phyloP scores from a whole-genome alignment of 1,140 invertebrate species.

The Achroia grisella region DNA sequence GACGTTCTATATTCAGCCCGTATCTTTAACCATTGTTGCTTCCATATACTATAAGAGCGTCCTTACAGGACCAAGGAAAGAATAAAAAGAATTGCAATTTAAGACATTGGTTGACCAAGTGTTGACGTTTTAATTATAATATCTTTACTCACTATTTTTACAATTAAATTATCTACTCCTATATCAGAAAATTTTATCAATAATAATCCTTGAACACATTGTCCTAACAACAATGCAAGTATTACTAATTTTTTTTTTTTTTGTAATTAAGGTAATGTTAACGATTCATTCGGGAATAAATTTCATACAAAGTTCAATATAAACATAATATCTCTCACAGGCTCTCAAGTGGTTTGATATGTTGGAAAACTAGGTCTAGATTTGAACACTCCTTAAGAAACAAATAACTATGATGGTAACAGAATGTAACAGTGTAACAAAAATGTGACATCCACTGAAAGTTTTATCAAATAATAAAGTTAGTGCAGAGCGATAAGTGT shows the following conservation, averaged over 20 bases:
- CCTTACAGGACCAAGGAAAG: slow-evolving; percentile 8
- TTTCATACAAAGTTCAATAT: slow-evolving; percentile 1
- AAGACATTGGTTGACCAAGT: neutral
- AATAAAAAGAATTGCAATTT: slow-evolving; percentile 6
- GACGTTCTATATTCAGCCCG: neutral
- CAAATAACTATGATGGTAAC: too few species aligned
- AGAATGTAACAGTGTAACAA: too few species aligned
- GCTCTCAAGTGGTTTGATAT: slow-evolving; percentile 9
- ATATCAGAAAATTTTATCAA: slow-evolving; percentile 3
- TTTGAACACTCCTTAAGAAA: slow-evolving; percentile 11
- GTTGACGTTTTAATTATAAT: slow-evolving; percentile 11
- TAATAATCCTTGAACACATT: slow-evolving; percentile 9
- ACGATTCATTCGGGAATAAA: slow-evolving; percentile 6
- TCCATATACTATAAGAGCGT: slow-evolving; percentile 4
- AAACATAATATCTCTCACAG: too few species aligned
- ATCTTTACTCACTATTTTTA: slow-evolving; percentile 5
- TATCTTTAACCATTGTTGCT: neutral
- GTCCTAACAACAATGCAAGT: slow-evolving; percentile 4
- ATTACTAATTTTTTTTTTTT: slow-evolving; percentile 3
- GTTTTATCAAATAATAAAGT: slow-evolving; percentile 8
- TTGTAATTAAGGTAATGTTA: neutral
- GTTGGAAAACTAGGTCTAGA: slow-evolving; percentile 4
- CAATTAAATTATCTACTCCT: neutral
- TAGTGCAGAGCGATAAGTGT: slow-evolving; percentile 8
- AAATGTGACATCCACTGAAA: too few species aligned